Percentiles rank a stretch among this genome's conserved stretches.
Conservation (phyloP, 2,113 vertebrate genomes). For the Collichthys lucidus region DNA sequence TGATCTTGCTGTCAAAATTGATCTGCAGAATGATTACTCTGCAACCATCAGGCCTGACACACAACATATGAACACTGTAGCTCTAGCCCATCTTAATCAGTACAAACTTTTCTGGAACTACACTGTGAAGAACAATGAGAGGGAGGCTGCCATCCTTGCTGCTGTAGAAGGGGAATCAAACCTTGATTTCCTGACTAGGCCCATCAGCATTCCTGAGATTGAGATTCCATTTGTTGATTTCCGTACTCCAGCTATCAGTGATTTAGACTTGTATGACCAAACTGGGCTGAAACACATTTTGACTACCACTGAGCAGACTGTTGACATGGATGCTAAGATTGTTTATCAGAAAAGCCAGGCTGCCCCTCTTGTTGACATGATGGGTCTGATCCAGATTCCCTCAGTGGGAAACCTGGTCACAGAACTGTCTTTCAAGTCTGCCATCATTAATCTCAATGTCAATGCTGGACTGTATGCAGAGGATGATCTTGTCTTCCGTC, state of each 20-base stretch:
- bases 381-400: slow-evolving; percentile 6
- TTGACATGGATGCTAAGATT: background rate
- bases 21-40: slow-evolving; percentile 17
- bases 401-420: slow-evolving; percentile 8
- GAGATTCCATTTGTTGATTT: slow-evolving; percentile 8
- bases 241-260: slow-evolving; percentile 1
- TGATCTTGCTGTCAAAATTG: slow-evolving; percentile 6
- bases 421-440: slow-evolving; percentile 3
- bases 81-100: slow-evolving; percentile 1
- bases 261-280: slow-evolving; percentile 15
- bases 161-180: slow-evolving; percentile 8
- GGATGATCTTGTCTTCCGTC: slow-evolving; percentile 10
- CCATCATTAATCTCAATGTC: slow-evolving; percentile 8
- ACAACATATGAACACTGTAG: background rate
- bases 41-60: background rate
- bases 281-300: slow-evolving; percentile 5
- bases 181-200: slow-evolving; percentile 5
- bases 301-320: background rate
- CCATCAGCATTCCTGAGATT: slow-evolving; percentile 15
- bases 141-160: background rate
- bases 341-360: slow-evolving; percentile 5
- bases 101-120: slow-evolving; percentile 1
- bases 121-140: background rate
- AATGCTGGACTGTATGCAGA: slow-evolving; percentile 12
- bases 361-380: slow-evolving; percentile 2